Percentiles rank a stretch among this genome's conserved stretches.
phyloP scores from a whole-genome alignment of 1,140 invertebrate genomes.

The Procambarus virginalis region DNA sequence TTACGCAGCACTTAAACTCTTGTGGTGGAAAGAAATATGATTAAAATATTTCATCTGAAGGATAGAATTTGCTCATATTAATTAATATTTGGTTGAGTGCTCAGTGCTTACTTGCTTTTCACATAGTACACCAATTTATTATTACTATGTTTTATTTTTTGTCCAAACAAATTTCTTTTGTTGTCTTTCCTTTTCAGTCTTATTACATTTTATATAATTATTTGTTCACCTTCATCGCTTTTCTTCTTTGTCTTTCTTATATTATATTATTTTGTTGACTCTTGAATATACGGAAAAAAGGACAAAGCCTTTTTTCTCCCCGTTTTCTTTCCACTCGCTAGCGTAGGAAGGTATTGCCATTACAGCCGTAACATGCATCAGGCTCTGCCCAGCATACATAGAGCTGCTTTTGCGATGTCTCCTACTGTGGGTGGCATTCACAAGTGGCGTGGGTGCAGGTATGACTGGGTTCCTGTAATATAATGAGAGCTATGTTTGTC shows the following conservation, averaged over 20 bases:
- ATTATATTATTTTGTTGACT: neutral
- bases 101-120: constrained; percentile 50
- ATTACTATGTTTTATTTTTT: neutral
- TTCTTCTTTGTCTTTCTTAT: neutral
- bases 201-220: neutral
- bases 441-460: constrained; percentile 31
- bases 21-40: constrained; percentile 39
- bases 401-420: constrained; percentile 31
- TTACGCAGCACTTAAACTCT: constrained; percentile 60
- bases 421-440: constrained; percentile 9
- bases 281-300: neutral
- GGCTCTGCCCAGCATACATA: neutral
- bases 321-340: constrained; percentile 41
- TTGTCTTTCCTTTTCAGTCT: neutral
- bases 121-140: neutral
- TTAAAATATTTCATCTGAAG: constrained; percentile 13
- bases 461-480: constrained; percentile 55
- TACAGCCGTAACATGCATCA: neutral
- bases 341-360: constrained; percentile 25
- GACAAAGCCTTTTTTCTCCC: constrained; percentile 1
- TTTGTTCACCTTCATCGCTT: neutral
- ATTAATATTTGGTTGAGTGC: constrained; percentile 22
- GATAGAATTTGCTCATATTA: neutral
- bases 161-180: neutral
- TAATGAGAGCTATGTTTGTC: constrained; percentile 52